Base-by-base conservation (phyloP, 1,140 invertebrate genomes). In the Drosophila aff. region DNA sequence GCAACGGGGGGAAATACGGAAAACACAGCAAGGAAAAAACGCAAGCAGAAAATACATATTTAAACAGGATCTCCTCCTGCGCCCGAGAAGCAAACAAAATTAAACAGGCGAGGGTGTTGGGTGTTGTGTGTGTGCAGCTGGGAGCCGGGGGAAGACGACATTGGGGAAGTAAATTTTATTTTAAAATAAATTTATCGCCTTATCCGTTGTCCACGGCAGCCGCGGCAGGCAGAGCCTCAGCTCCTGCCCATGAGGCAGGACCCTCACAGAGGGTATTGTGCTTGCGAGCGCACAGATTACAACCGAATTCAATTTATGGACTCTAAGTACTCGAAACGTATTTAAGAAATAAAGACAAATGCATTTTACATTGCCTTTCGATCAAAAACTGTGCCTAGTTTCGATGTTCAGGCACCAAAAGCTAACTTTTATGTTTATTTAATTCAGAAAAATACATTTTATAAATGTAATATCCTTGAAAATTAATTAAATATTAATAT, bases 111-210 rank as follows among this genome's bases (percentile, higher is more conserved):
- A 57, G 53, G 53, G 53, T 57, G 36, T 21, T 40, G 47, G 40
- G 36, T 57, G 36, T n/a, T 40, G 46, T 46, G 36, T 50, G 72
- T 40, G 23, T 23, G 23, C 3, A 21, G 21, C 21, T 21, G 21
- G 21, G 31, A 26, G 44, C 18, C 28, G 16, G 21, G 57, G 64
- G 36, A 49, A 43, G 47, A 28, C 52, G 81, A 65, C 86, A 80
- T 76, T 78, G 82, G 82, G 86, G 76, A 90, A 90, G 85, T 90
- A 90, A 90, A 90, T 90, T 90, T 90, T 90, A 90, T 90, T 90
- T 89, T 90, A 91, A 90, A 90, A 90, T 90, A 90, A 90, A 90
- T 90, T 90, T 90, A 90, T 90, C 85, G 85, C 86, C 86, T 90
- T 90, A 90, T 90, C 84, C 84, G 85, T 89, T 89, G 76, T 89